phyloP scores from a whole-genome alignment of 1,140 invertebrate species.

The Drosophila kikkawai region DNA sequence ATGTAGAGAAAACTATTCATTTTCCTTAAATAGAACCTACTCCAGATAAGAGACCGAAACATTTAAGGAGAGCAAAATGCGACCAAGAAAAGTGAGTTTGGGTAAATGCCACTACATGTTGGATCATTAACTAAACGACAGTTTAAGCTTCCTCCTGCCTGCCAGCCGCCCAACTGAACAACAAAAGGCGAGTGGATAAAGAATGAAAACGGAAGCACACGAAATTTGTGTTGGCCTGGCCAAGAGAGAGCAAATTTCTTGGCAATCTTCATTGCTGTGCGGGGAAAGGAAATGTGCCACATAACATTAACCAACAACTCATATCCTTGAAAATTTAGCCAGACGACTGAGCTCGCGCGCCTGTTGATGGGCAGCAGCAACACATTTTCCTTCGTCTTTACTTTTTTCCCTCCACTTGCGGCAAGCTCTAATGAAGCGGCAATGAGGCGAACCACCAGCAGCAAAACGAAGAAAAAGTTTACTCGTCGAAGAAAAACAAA shows the following conservation, averaged over 20 bases:
- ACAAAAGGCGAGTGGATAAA: slow-evolving; percentile 16
- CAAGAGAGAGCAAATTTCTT: slow-evolving; percentile 39
- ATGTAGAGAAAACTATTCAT: background rate
- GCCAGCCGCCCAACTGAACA: slow-evolving; percentile 9
- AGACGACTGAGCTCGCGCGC: slow-evolving; percentile 38
- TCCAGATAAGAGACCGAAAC: slow-evolving; percentile 49
- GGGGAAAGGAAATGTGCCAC: slow-evolving; percentile 45
- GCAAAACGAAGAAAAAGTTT: slow-evolving; percentile 17
- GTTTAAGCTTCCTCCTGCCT: slow-evolving; percentile 62
- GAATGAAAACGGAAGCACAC: slow-evolving; percentile 28
- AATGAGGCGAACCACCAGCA: slow-evolving; percentile 45
- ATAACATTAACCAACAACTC: slow-evolving; percentile 81
- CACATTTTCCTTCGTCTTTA: slow-evolving; percentile 39
- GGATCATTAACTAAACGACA: slow-evolving; percentile 80
- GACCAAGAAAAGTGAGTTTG: slow-evolving; percentile 8
- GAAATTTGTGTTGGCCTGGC: slow-evolving; percentile 38
- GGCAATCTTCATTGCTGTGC: slow-evolving; percentile 38
- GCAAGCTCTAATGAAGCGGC: slow-evolving; percentile 69
- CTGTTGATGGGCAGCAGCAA: slow-evolving; percentile 70
- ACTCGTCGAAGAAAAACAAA: slow-evolving; percentile 48
- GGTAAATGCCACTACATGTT: slow-evolving; percentile 58
- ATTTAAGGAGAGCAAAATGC: slow-evolving; percentile 12
- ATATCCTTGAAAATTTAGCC: slow-evolving; percentile 69
- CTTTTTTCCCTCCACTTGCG: slow-evolving; percentile 25
- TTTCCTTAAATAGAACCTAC: slow-evolving; percentile 39